Evolutionary conservation across 1,140 invertebrate genomes (phyloP).

Genomic region (Ephestia elutella): DNA sequence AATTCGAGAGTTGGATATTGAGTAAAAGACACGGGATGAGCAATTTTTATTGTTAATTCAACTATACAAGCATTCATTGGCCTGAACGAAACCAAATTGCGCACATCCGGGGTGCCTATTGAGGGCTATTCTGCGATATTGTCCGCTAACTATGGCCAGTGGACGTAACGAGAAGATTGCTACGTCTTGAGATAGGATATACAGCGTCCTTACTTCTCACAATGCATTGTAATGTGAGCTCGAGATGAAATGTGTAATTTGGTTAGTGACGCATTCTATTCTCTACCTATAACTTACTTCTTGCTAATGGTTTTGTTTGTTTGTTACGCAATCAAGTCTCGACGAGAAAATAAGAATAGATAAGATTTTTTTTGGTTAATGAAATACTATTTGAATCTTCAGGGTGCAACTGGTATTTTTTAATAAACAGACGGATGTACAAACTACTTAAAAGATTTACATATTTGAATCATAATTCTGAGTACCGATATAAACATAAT

Average conservation of each 20-base stretch:
- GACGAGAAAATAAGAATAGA: too few relatives aligned
- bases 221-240: constrained; percentile 8
- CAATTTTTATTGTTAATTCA: constrained; percentile 71
- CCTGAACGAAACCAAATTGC: constrained; percentile 65
- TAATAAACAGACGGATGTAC: not conserved
- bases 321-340: too few relatives aligned
- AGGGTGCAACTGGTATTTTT: too few relatives aligned
- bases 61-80: constrained; percentile 64
- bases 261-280: not conserved
- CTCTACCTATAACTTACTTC: too few relatives aligned
- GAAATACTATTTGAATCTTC: too few relatives aligned
- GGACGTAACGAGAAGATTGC: constrained; percentile 47
- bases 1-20: constrained; percentile 8
- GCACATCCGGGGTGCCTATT: constrained; percentile 68
- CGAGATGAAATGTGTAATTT: not conserved
- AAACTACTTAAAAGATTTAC: too few relatives aligned
- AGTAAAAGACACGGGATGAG: constrained; percentile 51
- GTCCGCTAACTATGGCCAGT: constrained; percentile 29
- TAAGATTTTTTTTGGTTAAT: too few relatives aligned
- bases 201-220: constrained; percentile 12
- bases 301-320: too few relatives aligned
- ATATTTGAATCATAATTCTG: too few relatives aligned
- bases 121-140: constrained; percentile 41
- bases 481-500: too few relatives aligned
- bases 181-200: constrained; percentile 26